Evolutionary conservation across 2,113 vertebrate species (phyloP).

Genomic region (Arizona elegans): DNA sequence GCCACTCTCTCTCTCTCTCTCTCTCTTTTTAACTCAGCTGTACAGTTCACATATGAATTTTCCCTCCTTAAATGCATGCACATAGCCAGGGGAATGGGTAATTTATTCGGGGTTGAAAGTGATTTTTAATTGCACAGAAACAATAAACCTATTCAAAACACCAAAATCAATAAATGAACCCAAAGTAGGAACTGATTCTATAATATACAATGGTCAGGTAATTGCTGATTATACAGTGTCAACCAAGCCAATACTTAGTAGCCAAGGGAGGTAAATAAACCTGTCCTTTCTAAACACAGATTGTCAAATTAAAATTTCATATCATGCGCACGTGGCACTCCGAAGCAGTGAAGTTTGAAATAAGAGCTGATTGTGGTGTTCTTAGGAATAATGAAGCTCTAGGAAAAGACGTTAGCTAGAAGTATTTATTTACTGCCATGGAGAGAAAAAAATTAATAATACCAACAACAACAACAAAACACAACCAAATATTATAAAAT

Average conservation of each 20-base stretch:
- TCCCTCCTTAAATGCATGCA: slow-evolving; percentile 57
- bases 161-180: slow-evolving; percentile 50
- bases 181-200: slow-evolving; percentile 67
- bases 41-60: slow-evolving; percentile 60
- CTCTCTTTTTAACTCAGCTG: slow-evolving; percentile 60
- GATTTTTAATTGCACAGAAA: slow-evolving; percentile 71
- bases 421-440: background rate
- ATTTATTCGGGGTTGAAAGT: slow-evolving; percentile 68
- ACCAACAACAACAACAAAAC: background rate
- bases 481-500: background rate
- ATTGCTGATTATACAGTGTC: slow-evolving; percentile 69
- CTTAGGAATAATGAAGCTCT: background rate
- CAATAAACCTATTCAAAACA: slow-evolving; percentile 56
- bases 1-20: background rate
- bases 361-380: background rate
- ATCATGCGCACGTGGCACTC: background rate
- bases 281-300: background rate
- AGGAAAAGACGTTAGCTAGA: background rate
- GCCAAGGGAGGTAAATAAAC: slow-evolving; percentile 37
- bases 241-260: slow-evolving; percentile 67
- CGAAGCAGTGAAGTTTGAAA: background rate
- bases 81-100: slow-evolving; percentile 65
- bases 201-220: slow-evolving; percentile 71
- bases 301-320: background rate
- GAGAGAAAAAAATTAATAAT: background rate